phyloP scores from a whole-genome alignment of 1,140 invertebrate species.

The Drosophila lowei region DNA sequence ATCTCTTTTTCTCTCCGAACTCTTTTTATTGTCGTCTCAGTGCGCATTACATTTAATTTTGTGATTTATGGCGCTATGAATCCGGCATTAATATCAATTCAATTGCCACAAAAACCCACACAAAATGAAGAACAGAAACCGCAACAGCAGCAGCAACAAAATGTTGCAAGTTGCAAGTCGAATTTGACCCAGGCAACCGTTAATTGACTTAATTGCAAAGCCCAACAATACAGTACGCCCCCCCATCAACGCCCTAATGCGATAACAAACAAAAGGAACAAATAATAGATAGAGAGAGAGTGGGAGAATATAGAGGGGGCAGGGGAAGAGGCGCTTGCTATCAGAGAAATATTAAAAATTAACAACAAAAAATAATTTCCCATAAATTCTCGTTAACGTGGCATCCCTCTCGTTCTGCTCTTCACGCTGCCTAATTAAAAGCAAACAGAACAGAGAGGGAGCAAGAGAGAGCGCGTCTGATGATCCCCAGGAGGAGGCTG shows the following conservation, averaged over 20 bases:
- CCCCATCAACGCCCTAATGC: conserved; percentile 45
- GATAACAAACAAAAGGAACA: conserved; percentile 63
- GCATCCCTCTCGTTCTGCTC: conserved; percentile 31
- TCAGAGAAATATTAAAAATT: conserved; percentile 77
- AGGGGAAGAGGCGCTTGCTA: conserved; percentile 21
- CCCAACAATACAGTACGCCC: conserved; percentile 42
- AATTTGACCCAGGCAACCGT: conserved; percentile 53
- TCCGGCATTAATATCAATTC: conserved; percentile 72
- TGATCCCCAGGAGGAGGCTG: conserved; percentile 49
- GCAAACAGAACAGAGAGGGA: conserved; percentile 46
- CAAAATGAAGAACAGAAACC: conserved; percentile 5
- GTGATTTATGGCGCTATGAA: conserved; percentile 70
- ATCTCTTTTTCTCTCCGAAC: not conserved
- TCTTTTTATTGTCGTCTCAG: conserved; percentile 7
- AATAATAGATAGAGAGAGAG: conserved; percentile 36
- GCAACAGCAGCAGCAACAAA: conserved; percentile 1
- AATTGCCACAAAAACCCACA: conserved; percentile 48
- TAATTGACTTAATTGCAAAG: conserved; percentile 75
- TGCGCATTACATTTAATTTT: conserved; percentile 48
- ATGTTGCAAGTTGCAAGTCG: conserved; percentile 36
- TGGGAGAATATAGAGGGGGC: conserved; percentile 1
- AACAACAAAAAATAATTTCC: conserved; percentile 81
- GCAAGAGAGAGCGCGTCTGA: conserved; percentile 13
- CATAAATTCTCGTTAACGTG: conserved; percentile 79
- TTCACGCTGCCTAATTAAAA: conserved; percentile 79